Base-by-base conservation (phyloP, 2,113 vertebrate species). In the Chelonoidis abingdonii region DNA sequence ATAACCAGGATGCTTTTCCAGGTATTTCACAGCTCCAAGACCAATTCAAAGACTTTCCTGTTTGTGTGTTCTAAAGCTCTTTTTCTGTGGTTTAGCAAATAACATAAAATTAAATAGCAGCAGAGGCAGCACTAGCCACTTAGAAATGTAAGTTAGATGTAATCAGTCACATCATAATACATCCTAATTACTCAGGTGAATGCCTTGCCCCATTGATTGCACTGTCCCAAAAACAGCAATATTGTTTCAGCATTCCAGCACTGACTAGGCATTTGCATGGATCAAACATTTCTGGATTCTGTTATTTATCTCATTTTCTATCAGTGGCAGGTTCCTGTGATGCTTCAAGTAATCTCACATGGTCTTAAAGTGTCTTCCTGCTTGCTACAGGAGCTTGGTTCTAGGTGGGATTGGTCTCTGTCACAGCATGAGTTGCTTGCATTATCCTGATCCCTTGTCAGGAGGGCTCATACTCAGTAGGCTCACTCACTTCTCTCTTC, bases 81-180 rank as follows among this genome's bases (percentile, higher is more conserved):
- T 84, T 86, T 0, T 59, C 31, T 24, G 6, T 76, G 84, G 69
- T 24, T 83, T 80, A 86, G 88, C 27, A 19, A 80, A 31, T 83
- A 82, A 50, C 72, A 85, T 52, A 82, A 75, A 72, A 6, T 29
- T 29, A 76, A 84, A 56, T 41, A 59, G 69, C 3, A 72, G 59
- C n/a, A 44, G 88, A 1, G 1, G n/a, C 22, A 65, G 44, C 91
- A 29, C 65, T 31, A 0, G 0, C 8, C 62, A 7, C 0, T 0
- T 75, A 72, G 25, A 1, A 0, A 0, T 12, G 35, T 9, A 6
- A 59, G 8, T 6, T 49, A 41, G 16, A 21, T 4, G 59, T 5
- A 16, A 93, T 59, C 49, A 79, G 14, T 1, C 1, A 0, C 0
- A 0, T n/a, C 88, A 81, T 0, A 0, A 6, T 22, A 9, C 1